Base-by-base conservation (phyloP, 2,888 invertebrate species). In the Celastrina argiolus region DNA sequence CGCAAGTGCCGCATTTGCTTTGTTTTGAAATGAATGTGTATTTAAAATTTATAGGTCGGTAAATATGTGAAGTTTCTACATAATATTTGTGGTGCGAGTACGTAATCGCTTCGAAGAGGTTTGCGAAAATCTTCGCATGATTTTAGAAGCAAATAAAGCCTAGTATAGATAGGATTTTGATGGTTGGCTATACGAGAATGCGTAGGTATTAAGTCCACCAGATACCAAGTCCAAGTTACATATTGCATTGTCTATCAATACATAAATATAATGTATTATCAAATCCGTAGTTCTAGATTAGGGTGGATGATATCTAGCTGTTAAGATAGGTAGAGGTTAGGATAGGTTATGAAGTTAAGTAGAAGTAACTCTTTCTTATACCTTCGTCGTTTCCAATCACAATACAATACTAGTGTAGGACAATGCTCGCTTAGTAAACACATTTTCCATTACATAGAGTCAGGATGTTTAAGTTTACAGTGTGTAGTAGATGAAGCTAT, bases 401-500 rank as follows among this genome's bases (percentile, higher is more conserved):
- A 45, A 18, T 3, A 10, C 0, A 16, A 18, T 18, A 8, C 18
- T 10, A 18, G 45, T 18, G 45, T 18, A 45, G 18, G 59, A 59
- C 18, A 59, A 16, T 31, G 28, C 28, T 59, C 18, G 12, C 34
- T 18, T 16, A 59, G 16, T 34, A 18, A 59, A 59, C 18, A 58
- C 31, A 36, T 59, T 59, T 56, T 56, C 56, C 26, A 56, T 56
- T 26, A 56, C 58, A 56, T 34, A 64, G 31, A 64, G 77, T 80
- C 81, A 83, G 80, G 36, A 65, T 65, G 61, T 65, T 65, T 67
- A 45, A 51, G n/a, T 22, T 65, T 65, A 61, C 61, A 61, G 65
- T 51, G 77, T 81, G 80, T 22, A 51, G 22, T 51, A 77, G 71
- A 78, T 76, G 76, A 72, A 75, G 74, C 76, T 80, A 84, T 84